phyloP scores from a whole-genome alignment of 2,113 vertebrate species.

The Ceratotherium simum region DNA sequence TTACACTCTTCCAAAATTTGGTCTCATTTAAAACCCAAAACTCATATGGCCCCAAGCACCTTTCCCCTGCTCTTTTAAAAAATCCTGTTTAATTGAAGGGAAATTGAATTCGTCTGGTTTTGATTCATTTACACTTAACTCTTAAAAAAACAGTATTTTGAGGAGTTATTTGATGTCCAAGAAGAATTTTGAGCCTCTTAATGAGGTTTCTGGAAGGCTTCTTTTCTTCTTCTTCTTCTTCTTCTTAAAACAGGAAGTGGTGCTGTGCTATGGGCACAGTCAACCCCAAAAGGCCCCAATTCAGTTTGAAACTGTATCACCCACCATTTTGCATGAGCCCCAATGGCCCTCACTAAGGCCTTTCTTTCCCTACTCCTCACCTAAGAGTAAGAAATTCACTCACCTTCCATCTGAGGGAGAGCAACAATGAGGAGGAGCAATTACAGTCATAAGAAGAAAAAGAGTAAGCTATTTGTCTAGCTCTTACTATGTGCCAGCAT shows the following conservation, averaged over 20 bases:
- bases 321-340: constrained; percentile 37
- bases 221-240: background rate
- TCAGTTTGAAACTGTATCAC: constrained; percentile 68
- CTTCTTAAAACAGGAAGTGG: constrained; percentile 81
- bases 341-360: background rate
- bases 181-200: constrained; percentile 75
- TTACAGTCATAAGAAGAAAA: background rate
- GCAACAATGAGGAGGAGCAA: background rate
- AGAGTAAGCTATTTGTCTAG: background rate
- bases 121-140: constrained; percentile 79
- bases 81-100: constrained; percentile 76
- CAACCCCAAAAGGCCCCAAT: constrained; percentile 62
- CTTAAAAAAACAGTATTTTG: constrained; percentile 69
- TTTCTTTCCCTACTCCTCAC: background rate
- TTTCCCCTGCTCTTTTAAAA: constrained; percentile 64
- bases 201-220: constrained; percentile 74
- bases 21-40: constrained; percentile 74
- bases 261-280: constrained; percentile 55
- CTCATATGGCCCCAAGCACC: constrained; percentile 63
- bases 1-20: constrained; percentile 54
- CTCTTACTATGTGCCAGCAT: background rate
- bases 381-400: background rate
- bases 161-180: constrained; percentile 77
- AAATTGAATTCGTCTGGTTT: constrained; percentile 82
- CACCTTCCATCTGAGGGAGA: background rate